phyloP scores from a whole-genome alignment of 1,140 invertebrate species.

The Trichonephila clavipes region DNA sequence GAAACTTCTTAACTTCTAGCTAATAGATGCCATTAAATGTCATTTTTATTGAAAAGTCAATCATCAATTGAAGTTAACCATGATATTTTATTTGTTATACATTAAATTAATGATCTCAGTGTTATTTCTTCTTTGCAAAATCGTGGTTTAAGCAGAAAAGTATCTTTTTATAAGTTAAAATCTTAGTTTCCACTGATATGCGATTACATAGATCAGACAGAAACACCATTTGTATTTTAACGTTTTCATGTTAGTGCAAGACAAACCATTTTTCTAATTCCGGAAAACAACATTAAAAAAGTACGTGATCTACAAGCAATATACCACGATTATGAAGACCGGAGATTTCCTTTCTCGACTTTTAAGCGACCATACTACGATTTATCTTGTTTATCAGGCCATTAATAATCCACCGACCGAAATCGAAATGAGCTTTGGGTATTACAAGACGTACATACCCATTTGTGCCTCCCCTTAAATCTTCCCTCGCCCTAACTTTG shows the following conservation, averaged over 20 bases:
- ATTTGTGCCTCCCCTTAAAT: slow-evolving; percentile 29
- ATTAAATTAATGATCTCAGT: too few species aligned
- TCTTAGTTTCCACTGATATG: too few species aligned
- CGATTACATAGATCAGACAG: too few species aligned
- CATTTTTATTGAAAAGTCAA: too few species aligned
- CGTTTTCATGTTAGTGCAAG: background rate
- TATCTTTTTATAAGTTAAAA: too few species aligned
- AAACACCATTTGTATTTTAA: too few species aligned
- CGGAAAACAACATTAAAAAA: background rate
- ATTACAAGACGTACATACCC: slow-evolving; percentile 22
- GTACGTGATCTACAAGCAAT: slow-evolving; percentile 36
- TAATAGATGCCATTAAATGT: too few species aligned
- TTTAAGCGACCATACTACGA: slow-evolving; percentile 41
- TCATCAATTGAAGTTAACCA: too few species aligned
- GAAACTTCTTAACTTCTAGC: too few species aligned
- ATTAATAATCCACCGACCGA: slow-evolving; percentile 42
- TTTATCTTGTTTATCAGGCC: slow-evolving; percentile 63
- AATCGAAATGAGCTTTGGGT: slow-evolving; percentile 56
- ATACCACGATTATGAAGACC: slow-evolving; percentile 19
- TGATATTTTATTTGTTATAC: too few species aligned
- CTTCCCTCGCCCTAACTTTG: slow-evolving; percentile 26
- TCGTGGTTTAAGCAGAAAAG: too few species aligned
- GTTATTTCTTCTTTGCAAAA: too few species aligned
- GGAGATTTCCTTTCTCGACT: slow-evolving; percentile 35
- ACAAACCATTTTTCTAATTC: background rate